A percentile compares a stretch with the other conserved stretches of the same genome.
Conservation (phyloP, 2,797 vertebrate species). For the Cottoperca gobio region DNA sequence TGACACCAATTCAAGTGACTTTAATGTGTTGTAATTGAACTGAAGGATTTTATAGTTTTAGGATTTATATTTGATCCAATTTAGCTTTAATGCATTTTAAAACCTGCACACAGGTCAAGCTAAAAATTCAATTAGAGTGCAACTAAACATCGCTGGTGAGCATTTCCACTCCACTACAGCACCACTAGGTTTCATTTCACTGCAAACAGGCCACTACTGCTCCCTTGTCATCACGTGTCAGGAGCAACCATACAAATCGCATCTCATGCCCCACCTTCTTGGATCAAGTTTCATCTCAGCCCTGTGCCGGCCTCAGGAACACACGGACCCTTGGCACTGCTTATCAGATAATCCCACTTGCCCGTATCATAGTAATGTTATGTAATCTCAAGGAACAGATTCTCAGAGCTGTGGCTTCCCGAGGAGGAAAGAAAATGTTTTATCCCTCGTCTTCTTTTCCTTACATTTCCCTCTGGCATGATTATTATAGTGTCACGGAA, state of each 20-base stretch:
- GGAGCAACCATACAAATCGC: slow-evolving; percentile 36
- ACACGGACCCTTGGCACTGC: slow-evolving; percentile 53
- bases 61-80: neutral
- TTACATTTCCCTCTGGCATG: neutral
- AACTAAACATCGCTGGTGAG: neutral
- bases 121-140: neutral
- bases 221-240: slow-evolving; percentile 34
- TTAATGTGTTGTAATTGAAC: neutral
- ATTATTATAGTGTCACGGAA: slow-evolving; percentile 3
- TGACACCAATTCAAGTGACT: neutral
- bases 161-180: slow-evolving; percentile 4
- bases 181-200: slow-evolving; percentile 76
- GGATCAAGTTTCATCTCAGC: slow-evolving; percentile 64
- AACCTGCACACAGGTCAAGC: neutral
- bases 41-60: neutral
- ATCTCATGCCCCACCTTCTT: slow-evolving; percentile 42
- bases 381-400: slow-evolving; percentile 63
- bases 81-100: neutral
- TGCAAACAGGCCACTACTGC: slow-evolving; percentile 49
- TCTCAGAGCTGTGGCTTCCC: slow-evolving; percentile 23
- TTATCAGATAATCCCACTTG: slow-evolving; percentile 69
- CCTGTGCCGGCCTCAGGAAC: slow-evolving; percentile 37
- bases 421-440: neutral
- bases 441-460: neutral
- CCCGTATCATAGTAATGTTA: slow-evolving; percentile 63